phyloP scores from a whole-genome alignment of 2,113 vertebrate genomes.

The Chrysemys picta region DNA sequence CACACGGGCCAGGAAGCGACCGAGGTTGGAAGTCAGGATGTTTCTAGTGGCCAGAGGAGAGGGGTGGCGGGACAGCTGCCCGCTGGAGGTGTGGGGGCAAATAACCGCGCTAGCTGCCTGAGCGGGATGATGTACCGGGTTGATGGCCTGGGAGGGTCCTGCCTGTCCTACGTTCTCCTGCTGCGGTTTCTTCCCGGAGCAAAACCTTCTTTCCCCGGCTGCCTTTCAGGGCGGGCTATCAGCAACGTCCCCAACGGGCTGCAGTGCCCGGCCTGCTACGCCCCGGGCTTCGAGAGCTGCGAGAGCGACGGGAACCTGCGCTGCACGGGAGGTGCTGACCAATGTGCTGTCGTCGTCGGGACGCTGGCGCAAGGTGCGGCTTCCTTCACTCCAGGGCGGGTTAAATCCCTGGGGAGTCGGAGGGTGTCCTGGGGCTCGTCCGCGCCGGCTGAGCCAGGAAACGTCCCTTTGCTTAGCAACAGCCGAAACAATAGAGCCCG shows the following conservation, averaged over 20 bases:
- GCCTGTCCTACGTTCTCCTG: not conserved
- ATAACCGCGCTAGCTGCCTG: not conserved
- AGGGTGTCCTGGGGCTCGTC: not conserved
- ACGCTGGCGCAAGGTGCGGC: not conserved
- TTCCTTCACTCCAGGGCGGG: not conserved
- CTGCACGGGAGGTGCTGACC: not conserved
- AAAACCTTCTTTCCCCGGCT: not conserved
- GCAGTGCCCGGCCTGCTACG: not conserved
- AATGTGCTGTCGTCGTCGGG: not conserved
- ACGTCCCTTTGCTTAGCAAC: not conserved
- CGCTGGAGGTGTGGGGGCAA: not conserved
- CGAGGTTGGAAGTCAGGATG: not conserved
- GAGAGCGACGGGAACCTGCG: not conserved
- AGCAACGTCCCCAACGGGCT: not conserved
- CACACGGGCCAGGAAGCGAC: not conserved
- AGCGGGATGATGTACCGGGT: not conserved
- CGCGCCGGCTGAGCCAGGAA: not conserved
- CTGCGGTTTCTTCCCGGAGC: not conserved
- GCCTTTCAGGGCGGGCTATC: not conserved
- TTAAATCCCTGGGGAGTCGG: not conserved
- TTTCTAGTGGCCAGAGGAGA: too few relatives aligned
- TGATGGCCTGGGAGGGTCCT: not conserved
- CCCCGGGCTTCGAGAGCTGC: not conserved
- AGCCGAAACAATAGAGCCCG: not conserved
- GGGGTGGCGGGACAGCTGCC: too few relatives aligned